phyloP scores from a whole-genome alignment of 2,888 invertebrate species.

The Philaethria dido region DNA sequence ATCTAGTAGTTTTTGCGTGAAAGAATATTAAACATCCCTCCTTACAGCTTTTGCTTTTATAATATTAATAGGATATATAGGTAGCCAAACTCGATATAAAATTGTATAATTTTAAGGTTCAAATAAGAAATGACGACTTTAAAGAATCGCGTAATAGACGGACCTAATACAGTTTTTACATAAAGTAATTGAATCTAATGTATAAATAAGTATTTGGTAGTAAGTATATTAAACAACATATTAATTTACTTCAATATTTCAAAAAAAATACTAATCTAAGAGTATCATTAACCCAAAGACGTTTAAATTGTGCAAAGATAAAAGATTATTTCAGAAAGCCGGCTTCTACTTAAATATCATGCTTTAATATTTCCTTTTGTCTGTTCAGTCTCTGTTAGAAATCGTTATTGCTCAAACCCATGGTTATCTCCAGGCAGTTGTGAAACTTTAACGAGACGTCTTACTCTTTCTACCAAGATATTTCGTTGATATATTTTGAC shows the following conservation, averaged over 20 bases:
- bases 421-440: conserved; percentile 51
- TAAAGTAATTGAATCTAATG: too few species aligned
- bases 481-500: background rate
- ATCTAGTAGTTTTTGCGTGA: too few species aligned
- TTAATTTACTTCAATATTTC: background rate
- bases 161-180: background rate
- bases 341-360: conserved; percentile 22
- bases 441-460: conserved; percentile 11
- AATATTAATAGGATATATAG: too few species aligned
- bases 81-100: too few species aligned
- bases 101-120: too few species aligned
- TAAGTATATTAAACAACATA: background rate
- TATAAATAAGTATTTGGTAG: too few species aligned
- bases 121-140: background rate
- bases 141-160: background rate
- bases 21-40: too few species aligned
- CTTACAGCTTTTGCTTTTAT: too few species aligned
- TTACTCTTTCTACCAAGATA: background rate
- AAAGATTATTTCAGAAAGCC: background rate
- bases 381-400: conserved; percentile 55
- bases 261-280: background rate
- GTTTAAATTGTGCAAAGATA: background rate
- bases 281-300: too few species aligned
- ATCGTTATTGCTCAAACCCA: conserved; percentile 64
- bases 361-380: conserved; percentile 49